These are phyloP conservation scores for Myrmecobius fasciatus DNA, from an alignment of 2,113 vertebrate genomes.

Conservation along the genomic window DNA sequence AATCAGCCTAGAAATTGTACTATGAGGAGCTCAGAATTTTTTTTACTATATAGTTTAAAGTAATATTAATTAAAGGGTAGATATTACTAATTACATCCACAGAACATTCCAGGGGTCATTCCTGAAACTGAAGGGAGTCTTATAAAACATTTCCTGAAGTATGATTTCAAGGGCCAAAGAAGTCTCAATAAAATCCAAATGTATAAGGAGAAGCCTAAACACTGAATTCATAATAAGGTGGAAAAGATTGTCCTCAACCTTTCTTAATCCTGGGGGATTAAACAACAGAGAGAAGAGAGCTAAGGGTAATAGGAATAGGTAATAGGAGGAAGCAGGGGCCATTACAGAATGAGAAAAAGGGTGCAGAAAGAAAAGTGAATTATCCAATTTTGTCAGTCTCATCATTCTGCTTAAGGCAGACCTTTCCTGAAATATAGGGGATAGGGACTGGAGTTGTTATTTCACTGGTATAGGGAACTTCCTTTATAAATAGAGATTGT, in stretches of 20 bases:
- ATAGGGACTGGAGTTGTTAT: neutral
- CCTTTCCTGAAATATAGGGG: neutral
- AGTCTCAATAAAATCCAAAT: neutral
- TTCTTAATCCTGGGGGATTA: neutral
- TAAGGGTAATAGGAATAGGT: neutral
- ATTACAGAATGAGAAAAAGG: neutral
- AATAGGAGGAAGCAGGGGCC: neutral
- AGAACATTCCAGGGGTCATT: neutral
- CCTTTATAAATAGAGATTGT: neutral
- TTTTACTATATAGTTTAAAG: neutral
- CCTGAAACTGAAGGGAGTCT: neutral
- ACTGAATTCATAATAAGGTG: neutral
- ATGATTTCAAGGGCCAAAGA: neutral
- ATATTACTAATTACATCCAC: neutral
- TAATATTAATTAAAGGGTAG: neutral
- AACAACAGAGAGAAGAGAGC: neutral
- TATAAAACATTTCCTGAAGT: neutral
- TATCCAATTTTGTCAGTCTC: slow-evolving; percentile 21
- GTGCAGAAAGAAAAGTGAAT: neutral
- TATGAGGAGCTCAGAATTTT: slow-evolving; percentile 22
- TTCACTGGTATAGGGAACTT: neutral
- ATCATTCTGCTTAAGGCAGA: neutral
- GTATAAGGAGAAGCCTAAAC: neutral
- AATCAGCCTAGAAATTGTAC: slow-evolving; percentile 6
- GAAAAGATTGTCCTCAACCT: neutral